These are phyloP conservation scores for Xylocampa areola DNA, from an alignment of 2,888 invertebrate genomes.

Conservation along the genomic window DNA sequence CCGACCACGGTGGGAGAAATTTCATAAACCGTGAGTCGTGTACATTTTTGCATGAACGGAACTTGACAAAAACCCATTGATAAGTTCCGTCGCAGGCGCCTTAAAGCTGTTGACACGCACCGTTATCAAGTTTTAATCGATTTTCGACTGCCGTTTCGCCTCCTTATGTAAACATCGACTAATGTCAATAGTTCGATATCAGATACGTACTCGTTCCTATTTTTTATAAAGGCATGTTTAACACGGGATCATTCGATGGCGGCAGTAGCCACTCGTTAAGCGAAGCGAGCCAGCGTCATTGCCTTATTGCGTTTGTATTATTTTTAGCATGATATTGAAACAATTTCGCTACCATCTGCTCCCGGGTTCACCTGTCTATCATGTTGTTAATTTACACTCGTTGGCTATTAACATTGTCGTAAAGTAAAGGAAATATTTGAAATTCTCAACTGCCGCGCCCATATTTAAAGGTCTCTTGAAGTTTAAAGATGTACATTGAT, in stretches of 20 bases:
- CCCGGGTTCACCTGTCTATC: constrained; percentile 85
- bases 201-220: constrained; percentile 82
- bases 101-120: constrained; percentile 78
- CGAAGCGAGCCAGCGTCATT: constrained; percentile 53
- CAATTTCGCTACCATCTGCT: constrained; percentile 85
- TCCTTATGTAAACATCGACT: constrained; percentile 84
- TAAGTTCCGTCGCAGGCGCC: constrained; percentile 81
- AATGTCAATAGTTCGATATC: constrained; percentile 86
- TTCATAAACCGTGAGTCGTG: constrained; percentile 54
- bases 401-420: constrained; percentile 76
- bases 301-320: constrained; percentile 68
- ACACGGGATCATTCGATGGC: constrained; percentile 76
- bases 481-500: constrained; percentile 62
- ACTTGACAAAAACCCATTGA: constrained; percentile 74
- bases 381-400: constrained; percentile 83
- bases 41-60: constrained; percentile 80
- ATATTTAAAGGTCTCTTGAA: constrained; percentile 67
- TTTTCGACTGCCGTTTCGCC: constrained; percentile 88
- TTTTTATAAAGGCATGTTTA: constrained; percentile 77
- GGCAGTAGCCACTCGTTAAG: constrained; percentile 53
- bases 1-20: constrained; percentile 58
- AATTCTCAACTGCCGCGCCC: constrained; percentile 73
- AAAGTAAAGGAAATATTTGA: constrained; percentile 82
- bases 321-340: constrained; percentile 85
- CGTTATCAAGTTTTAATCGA: constrained; percentile 85